Conservation (phyloP, 2,888 invertebrate genomes). For the Torymus texanus region DNA sequence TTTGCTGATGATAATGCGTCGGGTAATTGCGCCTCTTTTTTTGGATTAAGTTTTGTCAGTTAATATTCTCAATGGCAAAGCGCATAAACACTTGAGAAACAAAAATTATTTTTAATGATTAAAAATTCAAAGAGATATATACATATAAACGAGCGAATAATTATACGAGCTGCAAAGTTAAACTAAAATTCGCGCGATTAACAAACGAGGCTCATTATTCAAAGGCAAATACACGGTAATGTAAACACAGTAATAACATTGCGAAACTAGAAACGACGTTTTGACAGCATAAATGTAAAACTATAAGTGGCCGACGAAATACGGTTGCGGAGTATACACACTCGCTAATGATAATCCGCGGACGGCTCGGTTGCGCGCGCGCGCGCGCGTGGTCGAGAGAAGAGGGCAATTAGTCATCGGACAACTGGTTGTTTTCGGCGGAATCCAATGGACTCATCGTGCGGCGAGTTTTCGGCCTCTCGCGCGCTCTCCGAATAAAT, state of each 20-base stretch:
- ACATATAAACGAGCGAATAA: too few species aligned
- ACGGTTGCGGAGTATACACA: constrained; percentile 7
- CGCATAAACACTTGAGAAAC: neutral
- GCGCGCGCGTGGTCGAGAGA: constrained; percentile 50
- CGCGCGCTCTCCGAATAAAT: constrained; percentile 67
- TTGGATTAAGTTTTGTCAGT: neutral
- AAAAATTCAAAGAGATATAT: too few species aligned
- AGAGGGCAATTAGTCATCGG: constrained; percentile 62
- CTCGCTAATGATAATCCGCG: constrained; percentile 40
- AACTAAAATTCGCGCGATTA: too few species aligned
- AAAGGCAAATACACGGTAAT: too few species aligned
- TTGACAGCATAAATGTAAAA: constrained; percentile 20
- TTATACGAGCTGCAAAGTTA: too few species aligned
- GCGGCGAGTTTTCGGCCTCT: constrained; percentile 61
- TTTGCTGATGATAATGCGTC: too few species aligned
- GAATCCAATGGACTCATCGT: constrained; percentile 61
- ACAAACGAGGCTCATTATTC: too few species aligned
- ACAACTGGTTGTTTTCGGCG: constrained; percentile 52
- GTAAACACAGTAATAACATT: too few species aligned
- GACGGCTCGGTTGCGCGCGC: constrained; percentile 19
- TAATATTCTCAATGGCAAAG: neutral
- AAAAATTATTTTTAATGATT: too few species aligned
- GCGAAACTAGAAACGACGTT: neutral
- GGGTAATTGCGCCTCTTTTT: too few species aligned
- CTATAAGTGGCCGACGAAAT: constrained; percentile 23